Conservation (phyloP, 2,888 invertebrate genomes). For the Tinea semifulvella region DNA sequence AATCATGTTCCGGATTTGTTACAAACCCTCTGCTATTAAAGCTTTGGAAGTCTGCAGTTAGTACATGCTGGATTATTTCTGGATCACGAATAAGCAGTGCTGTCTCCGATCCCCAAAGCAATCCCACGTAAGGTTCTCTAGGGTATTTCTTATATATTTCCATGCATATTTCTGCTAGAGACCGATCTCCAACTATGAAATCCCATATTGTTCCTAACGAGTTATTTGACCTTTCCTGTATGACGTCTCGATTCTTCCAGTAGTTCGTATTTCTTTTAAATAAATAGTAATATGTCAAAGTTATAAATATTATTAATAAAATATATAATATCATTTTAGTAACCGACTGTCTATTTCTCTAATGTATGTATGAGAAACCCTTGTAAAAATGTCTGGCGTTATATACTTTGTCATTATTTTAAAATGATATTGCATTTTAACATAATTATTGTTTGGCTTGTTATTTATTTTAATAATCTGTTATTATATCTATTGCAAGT, state of each 20-base stretch:
- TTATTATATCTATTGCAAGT: too few relatives aligned
- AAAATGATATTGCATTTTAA: too few relatives aligned
- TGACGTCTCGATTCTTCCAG: slow-evolving; percentile 36
- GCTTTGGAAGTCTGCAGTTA: slow-evolving; percentile 36
- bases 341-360: background rate
- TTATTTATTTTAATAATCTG: too few relatives aligned
- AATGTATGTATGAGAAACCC: too few relatives aligned
- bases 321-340: slow-evolving; percentile 6
- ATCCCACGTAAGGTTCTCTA: slow-evolving; percentile 29
- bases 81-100: slow-evolving; percentile 33
- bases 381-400: too few relatives aligned
- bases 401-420: too few relatives aligned
- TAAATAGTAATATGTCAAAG: slow-evolving; percentile 8
- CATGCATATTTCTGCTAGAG: slow-evolving; percentile 34
- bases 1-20: slow-evolving; percentile 30
- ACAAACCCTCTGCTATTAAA: slow-evolving; percentile 36
- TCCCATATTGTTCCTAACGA: slow-evolving; percentile 23
- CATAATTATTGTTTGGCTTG: too few relatives aligned
- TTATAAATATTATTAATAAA: background rate
- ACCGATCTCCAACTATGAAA: slow-evolving; percentile 30
- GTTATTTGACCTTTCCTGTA: slow-evolving; percentile 26
- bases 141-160: slow-evolving; percentile 32
- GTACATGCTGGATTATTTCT: slow-evolving; percentile 36
- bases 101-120: slow-evolving; percentile 29
- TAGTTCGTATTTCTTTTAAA: slow-evolving; percentile 22